Base-by-base conservation (phyloP, 2,888 invertebrate genomes). In the Rhagonycha fulva region DNA sequence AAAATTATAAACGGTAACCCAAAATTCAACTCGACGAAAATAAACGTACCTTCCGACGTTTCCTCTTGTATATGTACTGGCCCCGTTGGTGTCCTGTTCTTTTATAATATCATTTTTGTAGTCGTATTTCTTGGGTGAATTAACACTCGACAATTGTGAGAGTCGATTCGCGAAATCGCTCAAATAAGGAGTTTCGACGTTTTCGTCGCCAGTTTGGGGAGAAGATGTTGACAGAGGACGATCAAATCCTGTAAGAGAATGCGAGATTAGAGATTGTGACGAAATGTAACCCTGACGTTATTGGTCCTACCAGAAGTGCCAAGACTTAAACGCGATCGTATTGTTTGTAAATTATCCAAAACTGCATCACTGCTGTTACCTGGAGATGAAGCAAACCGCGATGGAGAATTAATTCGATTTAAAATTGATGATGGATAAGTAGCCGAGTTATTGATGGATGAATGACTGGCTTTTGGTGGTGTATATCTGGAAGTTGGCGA, bases 151-250 rank as follows among this genome's bases (percentile, higher is more conserved):
- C 66, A 87, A 70, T 70, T 85, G 85, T 12, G 91, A 90, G 76
- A 93, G 85, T 76, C 93, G 90, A 76, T 91, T 89, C 0, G 93
- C 93, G 81, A 94, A 94, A 83, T 92, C 93, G 83, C 93, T 93
- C 83, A 93, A 88, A 86, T 92, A 94, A 71, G 93, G 93, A 81
- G 93, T 92, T 84, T 93, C 92, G 77, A 90, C 90, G 84, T 91
- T 83, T 4, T 84, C 83, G 4, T 80, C 78, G n/a, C 24, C 79
- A 32, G 73, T 81, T 10, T 70, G 76, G 0, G 75, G 71, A 7
- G 82, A 63, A 2, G 82, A 77, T 0, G 78, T 71, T 26, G 80
- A 83, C 7, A 81, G 67, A 4, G 84, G 80, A 67, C 80, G 83
- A 26, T 85, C 85, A 76, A 82, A 85, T 67, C 74, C 85, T 82